A percentile compares a stretch with the other conserved stretches of the same genome.
phyloP scores from a whole-genome alignment of 2,888 invertebrate genomes.

The Luperina nickerlii region DNA sequence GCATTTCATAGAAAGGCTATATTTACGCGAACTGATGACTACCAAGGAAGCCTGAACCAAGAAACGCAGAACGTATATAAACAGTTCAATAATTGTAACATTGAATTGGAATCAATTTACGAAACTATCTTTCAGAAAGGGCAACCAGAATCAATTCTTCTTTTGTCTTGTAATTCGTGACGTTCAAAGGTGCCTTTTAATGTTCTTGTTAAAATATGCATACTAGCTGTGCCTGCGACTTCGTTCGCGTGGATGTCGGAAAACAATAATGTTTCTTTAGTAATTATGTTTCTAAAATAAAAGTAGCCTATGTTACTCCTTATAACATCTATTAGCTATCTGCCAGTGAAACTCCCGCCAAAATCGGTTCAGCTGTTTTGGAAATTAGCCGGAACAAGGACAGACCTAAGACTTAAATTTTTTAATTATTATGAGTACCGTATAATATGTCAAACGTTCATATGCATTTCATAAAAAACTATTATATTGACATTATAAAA shows the following conservation, averaged over 20 bases:
- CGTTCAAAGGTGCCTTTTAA: not conserved
- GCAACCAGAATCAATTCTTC: not conserved
- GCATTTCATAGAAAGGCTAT: slow-evolving; percentile 35
- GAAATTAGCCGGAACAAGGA: too few relatives aligned
- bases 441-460: too few relatives aligned
- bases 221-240: not conserved
- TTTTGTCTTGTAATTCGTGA: not conserved
- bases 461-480: too few relatives aligned
- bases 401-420: too few relatives aligned
- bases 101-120: slow-evolving; percentile 4
- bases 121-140: not conserved
- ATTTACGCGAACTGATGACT: slow-evolving; percentile 6
- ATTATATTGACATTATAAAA: too few relatives aligned
- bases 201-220: not conserved
- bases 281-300: not conserved
- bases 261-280: not conserved
- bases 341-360: not conserved
- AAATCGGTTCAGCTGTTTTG: not conserved
- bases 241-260: not conserved
- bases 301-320: not conserved
- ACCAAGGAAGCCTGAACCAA: not conserved
- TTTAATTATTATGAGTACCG: too few relatives aligned
- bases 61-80: not conserved
- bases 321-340: not conserved
- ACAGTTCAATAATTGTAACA: not conserved